Percentiles rank a stretch among this genome's conserved stretches.
Conservation (phyloP, 1,140 invertebrate species). For the Papilio polyxenes region DNA sequence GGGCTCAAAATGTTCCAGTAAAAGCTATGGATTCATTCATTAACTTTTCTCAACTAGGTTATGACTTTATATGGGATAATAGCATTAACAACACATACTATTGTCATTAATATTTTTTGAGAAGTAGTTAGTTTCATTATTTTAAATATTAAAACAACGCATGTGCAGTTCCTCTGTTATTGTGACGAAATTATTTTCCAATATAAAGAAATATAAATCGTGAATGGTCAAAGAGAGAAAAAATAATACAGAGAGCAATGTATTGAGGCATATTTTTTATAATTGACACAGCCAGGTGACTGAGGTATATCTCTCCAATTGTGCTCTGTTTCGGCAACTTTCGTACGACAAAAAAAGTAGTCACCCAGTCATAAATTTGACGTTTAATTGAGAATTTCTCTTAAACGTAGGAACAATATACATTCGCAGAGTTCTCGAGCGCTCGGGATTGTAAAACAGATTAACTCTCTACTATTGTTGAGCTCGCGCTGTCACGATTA, state of each 20-base stretch:
- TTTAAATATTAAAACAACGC: no score
- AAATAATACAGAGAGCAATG: no score
- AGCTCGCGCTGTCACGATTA: neutral
- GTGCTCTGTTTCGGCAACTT: neutral
- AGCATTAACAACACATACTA: neutral
- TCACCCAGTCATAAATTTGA: neutral
- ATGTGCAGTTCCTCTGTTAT: no score
- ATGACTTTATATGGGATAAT: no score
- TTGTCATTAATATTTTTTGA: no score
- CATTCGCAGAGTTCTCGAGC: neutral
- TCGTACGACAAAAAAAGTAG: neutral
- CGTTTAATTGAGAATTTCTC: neutral
- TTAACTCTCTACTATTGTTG: slow-evolving; percentile 3
- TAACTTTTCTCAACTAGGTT: slow-evolving; percentile 8
- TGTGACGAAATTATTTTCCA: no score
- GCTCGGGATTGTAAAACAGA: neutral
- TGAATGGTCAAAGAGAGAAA: no score
- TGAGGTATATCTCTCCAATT: neutral
- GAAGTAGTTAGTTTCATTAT: no score
- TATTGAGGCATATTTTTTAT: no score
- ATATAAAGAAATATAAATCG: no score
- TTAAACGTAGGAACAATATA: neutral
- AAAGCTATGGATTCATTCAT: slow-evolving; percentile 14
- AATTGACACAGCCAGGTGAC: no score
- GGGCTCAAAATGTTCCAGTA: neutral